These are phyloP conservation scores for Tenthredo distinguenda DNA, from an alignment of 2,888 invertebrate species.

Conservation along the genomic window DNA sequence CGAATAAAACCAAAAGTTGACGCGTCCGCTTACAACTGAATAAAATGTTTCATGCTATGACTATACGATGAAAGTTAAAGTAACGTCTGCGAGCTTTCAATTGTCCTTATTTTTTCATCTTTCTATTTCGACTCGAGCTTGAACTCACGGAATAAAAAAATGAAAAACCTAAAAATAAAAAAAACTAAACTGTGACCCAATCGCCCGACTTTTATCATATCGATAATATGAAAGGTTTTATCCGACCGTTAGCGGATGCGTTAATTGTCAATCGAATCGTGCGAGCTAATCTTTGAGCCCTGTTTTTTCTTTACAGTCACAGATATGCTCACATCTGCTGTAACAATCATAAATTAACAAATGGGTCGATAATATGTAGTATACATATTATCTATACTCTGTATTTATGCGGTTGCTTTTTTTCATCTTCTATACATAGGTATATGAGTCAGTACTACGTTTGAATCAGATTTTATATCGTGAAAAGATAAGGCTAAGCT, in stretches of 20 bases:
- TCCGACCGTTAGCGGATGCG: not conserved
- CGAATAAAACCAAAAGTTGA: not conserved
- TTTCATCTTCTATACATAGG: not conserved
- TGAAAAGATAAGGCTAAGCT: slow-evolving; percentile 8
- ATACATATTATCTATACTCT: not conserved
- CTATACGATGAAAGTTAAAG: not conserved
- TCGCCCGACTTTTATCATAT: not conserved
- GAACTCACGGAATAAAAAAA: not conserved
- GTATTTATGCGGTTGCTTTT: slow-evolving; percentile 2
- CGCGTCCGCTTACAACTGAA: not conserved
- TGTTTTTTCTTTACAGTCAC: not conserved
- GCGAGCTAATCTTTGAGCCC: not conserved
- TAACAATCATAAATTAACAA: slow-evolving; percentile 1
- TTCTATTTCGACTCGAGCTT: not conserved
- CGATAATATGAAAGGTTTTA: not conserved
- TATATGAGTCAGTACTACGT: not conserved
- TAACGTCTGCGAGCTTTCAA: not conserved
- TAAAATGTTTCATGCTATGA: not conserved
- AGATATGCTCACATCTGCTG: not conserved
- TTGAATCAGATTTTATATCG: slow-evolving; percentile 26
- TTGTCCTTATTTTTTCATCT: too few relatives aligned
- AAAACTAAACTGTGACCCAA: not conserved
- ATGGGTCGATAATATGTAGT: not conserved
- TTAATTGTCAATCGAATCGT: not conserved
- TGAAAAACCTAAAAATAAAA: not conserved